Evolutionary conservation across 2,113 vertebrate genomes (phyloP).

Genomic region (Delphinus delphis): DNA sequence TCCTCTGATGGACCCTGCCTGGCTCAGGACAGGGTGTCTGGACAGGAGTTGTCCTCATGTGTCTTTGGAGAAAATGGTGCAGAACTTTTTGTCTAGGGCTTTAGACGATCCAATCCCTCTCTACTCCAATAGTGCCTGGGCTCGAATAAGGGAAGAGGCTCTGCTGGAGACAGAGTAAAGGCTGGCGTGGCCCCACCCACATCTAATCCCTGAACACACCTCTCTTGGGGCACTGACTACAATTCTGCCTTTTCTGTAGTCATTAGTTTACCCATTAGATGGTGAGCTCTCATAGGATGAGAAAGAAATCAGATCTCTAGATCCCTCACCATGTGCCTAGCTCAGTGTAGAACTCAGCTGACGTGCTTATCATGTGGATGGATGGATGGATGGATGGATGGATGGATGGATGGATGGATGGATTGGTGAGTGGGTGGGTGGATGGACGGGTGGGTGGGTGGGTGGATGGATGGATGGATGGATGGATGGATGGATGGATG

Average conservation of each 20-base stretch:
- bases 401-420: neutral
- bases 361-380: neutral
- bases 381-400: too few species aligned
- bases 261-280: neutral
- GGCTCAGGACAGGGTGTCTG: neutral
- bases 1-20: neutral
- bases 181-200: neutral
- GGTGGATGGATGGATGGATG: too few species aligned
- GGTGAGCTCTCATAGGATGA: neutral
- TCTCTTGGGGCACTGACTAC: neutral
- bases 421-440: neutral
- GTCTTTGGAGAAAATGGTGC: slow-evolving; percentile 14
- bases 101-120: neutral
- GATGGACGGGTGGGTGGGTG: fast-evolving
- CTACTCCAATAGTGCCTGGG: neutral
- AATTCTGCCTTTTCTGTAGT: neutral
- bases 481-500: neutral
- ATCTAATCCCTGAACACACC: neutral
- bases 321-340: neutral
- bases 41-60: neutral
- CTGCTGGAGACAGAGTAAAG: neutral
- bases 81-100: neutral
- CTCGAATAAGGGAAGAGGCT: neutral
- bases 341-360: neutral
- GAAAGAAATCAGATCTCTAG: neutral